Conservation (phyloP, 2,113 vertebrate species). For the human region GRCh38 chr5:76202501-76203000, state of each 20-base stretch:
- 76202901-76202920: background rate
- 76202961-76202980: constrained; percentile 27
- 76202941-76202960: background rate
- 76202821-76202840: background rate
- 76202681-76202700: background rate
- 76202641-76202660: constrained; percentile 9
- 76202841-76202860: background rate
- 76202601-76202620: background rate
- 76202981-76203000: background rate
- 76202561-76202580: background rate
- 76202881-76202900: background rate
- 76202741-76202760: background rate
- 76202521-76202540: background rate
- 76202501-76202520: background rate
- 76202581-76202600: background rate
- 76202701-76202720: background rate
- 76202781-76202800: background rate
- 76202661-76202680: background rate
- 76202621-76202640: background rate
- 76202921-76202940: background rate
- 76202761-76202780: background rate
- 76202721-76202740: background rate
- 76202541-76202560: background rate
- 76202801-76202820: background rate
- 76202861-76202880: background rate